Base-by-base conservation (phyloP, 2,888 invertebrate species). In the Eupithecia abbreviata region DNA sequence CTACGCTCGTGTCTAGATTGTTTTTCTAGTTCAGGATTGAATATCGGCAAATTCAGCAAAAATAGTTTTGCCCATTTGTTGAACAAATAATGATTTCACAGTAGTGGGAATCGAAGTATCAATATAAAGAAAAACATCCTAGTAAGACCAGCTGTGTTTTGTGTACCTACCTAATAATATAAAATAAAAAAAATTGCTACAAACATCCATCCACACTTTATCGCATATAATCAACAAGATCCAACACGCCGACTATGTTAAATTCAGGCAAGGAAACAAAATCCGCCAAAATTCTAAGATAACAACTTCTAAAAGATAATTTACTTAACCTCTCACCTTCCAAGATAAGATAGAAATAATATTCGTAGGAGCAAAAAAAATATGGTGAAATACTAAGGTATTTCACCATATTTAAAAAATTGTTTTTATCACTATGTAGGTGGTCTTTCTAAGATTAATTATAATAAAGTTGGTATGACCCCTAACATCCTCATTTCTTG, bases 251-350 rank as follows among this genome's bases (percentile, higher is more conserved):
- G 30, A 10, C 30, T 30, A 30, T 51, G 10, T 10, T 62, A 18
- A 62, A 62, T 58, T 62, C 62, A 58, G 55, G 18, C 3, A 62
- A 62, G 30, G 18, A 30, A 30, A 30, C 1, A 18, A 58, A 58
- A 58, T 18, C 62, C 12, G 30, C 62, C 62, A 10, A 62, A 62
- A 58, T n/a, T 51, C 58, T 18, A 2, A 30, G 30, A 62, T 62
- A 62, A 62, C 30, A 62, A 12, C 30, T 62, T 62, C 62, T 62
- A 55, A 55, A 4, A 62, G 30, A 69, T 69, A 4, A 70, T 72
- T 72, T 68, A 68, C 43, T 62, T 74, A 55, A 74, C 69, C 74
- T 77, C 68, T 77, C 41, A 71, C 67, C 67, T 71, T 45, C 49
- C 6, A 49, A n/a, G 72, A 76, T 72, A 76, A 70, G 18, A 71